These are phyloP conservation scores for Ptychodera flava DNA, from an alignment of 35 echinoderm and acorn worm species.

Conservation along the genomic window DNA sequence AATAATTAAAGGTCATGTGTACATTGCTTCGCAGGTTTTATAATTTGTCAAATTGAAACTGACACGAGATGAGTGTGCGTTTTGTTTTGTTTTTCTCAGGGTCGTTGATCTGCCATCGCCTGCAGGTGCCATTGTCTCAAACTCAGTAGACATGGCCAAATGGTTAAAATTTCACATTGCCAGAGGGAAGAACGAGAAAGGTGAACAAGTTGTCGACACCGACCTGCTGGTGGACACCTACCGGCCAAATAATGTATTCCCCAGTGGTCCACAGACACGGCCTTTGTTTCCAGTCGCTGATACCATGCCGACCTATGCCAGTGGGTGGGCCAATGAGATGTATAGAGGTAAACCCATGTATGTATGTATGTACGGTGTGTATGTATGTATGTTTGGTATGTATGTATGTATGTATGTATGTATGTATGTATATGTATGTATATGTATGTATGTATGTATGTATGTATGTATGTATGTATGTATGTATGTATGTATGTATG, in stretches of 20 bases:
- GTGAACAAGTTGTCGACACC: background rate
- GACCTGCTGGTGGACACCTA: background rate
- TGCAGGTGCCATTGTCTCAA: no score
- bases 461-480: constrained; percentile 2
- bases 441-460: background rate
- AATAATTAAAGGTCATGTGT: no score
- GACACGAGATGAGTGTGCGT: no score
- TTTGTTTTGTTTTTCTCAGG: no score
- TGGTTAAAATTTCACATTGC: no score
- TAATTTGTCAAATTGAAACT: no score
- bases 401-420: constrained; percentile 2
- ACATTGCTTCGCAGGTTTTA: no score
- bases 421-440: background rate
- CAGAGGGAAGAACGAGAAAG: no score
- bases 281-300: background rate
- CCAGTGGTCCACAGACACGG: background rate
- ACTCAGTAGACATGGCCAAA: no score
- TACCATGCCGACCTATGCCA: background rate
- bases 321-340: no score
- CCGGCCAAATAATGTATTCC: background rate
- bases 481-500: constrained; percentile 2
- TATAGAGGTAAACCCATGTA: no score
- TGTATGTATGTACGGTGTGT: background rate
- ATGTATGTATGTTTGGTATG: background rate
- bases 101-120: no score